Base-by-base conservation (phyloP, 2,797 vertebrate genomes). In the Silurus aristotelis region DNA sequence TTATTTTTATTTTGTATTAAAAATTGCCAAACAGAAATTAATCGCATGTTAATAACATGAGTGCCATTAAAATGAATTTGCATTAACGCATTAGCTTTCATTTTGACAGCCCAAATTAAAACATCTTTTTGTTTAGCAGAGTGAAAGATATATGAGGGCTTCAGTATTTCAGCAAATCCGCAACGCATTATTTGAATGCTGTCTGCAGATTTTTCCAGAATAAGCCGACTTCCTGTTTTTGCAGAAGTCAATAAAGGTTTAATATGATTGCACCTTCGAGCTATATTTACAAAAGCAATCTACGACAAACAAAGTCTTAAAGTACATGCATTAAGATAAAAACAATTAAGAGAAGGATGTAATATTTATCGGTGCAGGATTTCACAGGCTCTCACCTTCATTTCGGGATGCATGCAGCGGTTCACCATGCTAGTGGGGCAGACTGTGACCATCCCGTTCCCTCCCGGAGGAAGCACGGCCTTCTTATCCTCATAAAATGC, bases 401-500 rank as follows among this genome's bases (percentile, higher is more conserved):
- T 99, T 91, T 99, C 98, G 0, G 98, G 97, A 83, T 99, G 98
- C 97, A 99, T 98, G 86, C 97, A 95, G 91, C 96, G 97, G 93
- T 98, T 98, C 92, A 98, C 96, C 72, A 96, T 94, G 78, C 96
- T 93, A 5, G 96, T 95, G 0, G 97, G 97, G 91, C 97, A 96
- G 87, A 93, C 92, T 20, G 93, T 93, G 48, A 96, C 89, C 56
- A 95, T 92, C 43, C 96, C 95, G 0, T 96, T 97, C 72, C 95
- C 95, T 3, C 94, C 89, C 0, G 95, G 93, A 0, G 96, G 96
- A 55, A 99, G 96, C 82, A 98, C 94, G 1, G 97, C 98, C 89
- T 99, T 99, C 94, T 99, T 99, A 90, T 99, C 98, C 87, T 99
- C 98, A 1, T 99, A 99, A 92, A 99, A 99, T 0, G 98, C 98